Conservation (phyloP, 2,113 vertebrate species). For the Ivindomyrus marchei region DNA sequence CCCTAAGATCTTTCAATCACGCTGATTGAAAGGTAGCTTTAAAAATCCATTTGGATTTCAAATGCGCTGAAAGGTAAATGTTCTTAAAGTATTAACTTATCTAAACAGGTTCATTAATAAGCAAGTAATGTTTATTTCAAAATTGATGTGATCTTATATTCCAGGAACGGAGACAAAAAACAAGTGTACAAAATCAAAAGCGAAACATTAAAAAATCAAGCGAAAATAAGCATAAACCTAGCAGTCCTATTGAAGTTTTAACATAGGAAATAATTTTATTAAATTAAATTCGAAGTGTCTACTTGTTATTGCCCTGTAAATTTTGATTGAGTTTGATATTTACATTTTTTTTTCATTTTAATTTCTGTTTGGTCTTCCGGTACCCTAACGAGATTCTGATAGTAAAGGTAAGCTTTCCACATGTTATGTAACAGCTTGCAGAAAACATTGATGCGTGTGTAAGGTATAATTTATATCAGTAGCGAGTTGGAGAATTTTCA, state of each 20-base stretch:
- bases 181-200: background rate
- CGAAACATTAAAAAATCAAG: background rate
- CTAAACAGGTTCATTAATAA: slow-evolving; percentile 57
- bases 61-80: slow-evolving; percentile 53
- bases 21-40: slow-evolving; percentile 49
- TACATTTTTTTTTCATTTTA: background rate
- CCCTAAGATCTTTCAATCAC: slow-evolving; percentile 56
- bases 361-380: slow-evolving; percentile 11
- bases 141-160: background rate
- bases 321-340: background rate
- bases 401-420: slow-evolving; percentile 15
- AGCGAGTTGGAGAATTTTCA: slow-evolving; percentile 45
- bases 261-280: background rate
- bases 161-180: background rate
- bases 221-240: background rate
- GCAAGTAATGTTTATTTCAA: slow-evolving; percentile 39
- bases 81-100: slow-evolving; percentile 59
- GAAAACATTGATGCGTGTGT: slow-evolving; percentile 14
- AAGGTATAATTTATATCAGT: slow-evolving; percentile 53
- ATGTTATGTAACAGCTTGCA: background rate
- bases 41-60: slow-evolving; percentile 38
- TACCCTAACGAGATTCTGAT: background rate
- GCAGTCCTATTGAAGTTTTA: background rate
- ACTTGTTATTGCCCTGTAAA: background rate
- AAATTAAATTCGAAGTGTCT: background rate